Base-by-base conservation (phyloP, 2,113 vertebrate genomes). In the Chiloscyllium plagiosum region DNA sequence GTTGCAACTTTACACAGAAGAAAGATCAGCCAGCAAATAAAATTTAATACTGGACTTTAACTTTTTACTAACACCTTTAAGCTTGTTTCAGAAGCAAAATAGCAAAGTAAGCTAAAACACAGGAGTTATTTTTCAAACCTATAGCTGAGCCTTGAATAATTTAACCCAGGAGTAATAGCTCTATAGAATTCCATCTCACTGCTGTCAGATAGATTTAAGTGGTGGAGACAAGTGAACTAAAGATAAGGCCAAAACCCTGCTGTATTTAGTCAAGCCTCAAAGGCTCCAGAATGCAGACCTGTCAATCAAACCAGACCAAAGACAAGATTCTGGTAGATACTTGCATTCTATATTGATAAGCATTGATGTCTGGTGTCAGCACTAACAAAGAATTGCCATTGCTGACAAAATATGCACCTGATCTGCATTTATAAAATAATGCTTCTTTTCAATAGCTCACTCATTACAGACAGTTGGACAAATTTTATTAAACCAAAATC, bases 131-230 rank as follows among this genome's bases (percentile, higher is more conserved):
- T 92, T n/a, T 92, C 29, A 92, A 50, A n/a, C 29, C 87, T 65
- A 65, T n/a, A 92, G 56, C 87, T 65, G 87, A 93, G 33, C 7
- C 56, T 65, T 93, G 89, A 66, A 93, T 93, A 93, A 93, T 93
- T 93, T 93, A 93, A 93, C n/a, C 17, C 89, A 68, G 61, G 33
- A 93, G 89, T 93, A 93, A 93, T 93, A 66, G 89, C 89, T 93
- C 61, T n/a, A 68, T 93, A 93, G 61, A 93, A 93, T 93, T 93
- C n/a, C 89, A 93, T 93, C 89, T 93, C 89, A 93, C 89, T 66
- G 61, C 89, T 93, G 89, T 93, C 89, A 93, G 89, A 68, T 93
- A 68, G 61, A 93, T 93, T 93, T 93, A 93, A 93, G 10, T 66
- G 61, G 33, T 66, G 61, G 65, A 66, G 89, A 37, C 89, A 93